phyloP scores from a whole-genome alignment of 2,797 vertebrate species.

The Liasis olivaceus region DNA sequence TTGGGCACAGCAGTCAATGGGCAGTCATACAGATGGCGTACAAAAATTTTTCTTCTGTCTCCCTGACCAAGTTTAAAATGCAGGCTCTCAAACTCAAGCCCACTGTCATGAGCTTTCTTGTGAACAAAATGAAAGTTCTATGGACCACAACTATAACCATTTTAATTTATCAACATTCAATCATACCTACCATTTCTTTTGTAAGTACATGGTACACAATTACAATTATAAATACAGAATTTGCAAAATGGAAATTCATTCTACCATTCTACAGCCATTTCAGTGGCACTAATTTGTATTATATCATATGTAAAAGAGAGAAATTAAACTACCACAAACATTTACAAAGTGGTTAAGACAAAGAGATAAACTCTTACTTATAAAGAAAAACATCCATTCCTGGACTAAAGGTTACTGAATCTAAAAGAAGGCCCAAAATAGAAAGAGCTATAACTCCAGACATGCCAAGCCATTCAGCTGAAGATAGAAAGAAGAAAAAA shows the following conservation, averaged over 20 bases:
- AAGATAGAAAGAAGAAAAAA: constrained; percentile 34
- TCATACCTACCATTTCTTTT: not conserved
- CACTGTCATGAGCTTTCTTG: not conserved
- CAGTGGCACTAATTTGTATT: not conserved
- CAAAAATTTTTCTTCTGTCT: not conserved
- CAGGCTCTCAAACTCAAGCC: not conserved
- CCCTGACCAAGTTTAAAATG: not conserved
- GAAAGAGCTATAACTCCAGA: constrained; percentile 68
- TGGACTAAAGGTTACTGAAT: constrained; percentile 70
- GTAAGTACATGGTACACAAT: not conserved
- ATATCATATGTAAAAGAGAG: not conserved
- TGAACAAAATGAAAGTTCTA: not conserved
- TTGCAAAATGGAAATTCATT: not conserved
- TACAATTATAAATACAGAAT: not conserved
- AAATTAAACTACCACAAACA: not conserved
- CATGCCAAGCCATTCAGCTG: constrained; percentile 65
- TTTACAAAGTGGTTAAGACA: not conserved
- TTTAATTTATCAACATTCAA: not conserved
- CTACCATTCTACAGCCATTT: not conserved
- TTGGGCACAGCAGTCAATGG: not conserved
- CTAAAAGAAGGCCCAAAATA: constrained; percentile 67
- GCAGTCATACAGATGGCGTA: not conserved
- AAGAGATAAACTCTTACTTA: constrained; percentile 56
- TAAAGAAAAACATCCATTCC: constrained; percentile 63
- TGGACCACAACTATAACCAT: not conserved